phyloP scores from a whole-genome alignment of 2,797 vertebrate genomes.

The Schizothorax lantsangensis region DNA sequence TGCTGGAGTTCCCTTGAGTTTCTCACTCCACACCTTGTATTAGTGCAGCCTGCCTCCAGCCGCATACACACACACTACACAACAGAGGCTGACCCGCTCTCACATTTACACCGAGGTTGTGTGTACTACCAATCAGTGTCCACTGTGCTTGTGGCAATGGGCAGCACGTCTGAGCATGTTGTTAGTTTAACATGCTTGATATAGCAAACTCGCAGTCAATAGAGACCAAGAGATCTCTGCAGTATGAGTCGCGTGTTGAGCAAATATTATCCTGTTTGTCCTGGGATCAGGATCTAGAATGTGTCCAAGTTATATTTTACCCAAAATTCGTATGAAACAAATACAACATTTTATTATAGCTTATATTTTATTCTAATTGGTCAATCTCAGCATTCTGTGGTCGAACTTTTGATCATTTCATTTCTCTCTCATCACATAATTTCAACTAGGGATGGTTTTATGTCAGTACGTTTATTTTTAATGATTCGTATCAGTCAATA shows the following conservation, averaged over 20 bases:
- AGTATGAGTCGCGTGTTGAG: neutral
- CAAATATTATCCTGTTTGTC: neutral
- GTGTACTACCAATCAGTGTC: neutral
- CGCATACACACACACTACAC: conserved; percentile 9
- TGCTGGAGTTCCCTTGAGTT: conserved; percentile 52
- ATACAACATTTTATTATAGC: neutral
- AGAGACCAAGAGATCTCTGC: neutral
- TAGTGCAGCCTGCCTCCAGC: conserved; percentile 38
- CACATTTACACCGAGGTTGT: neutral
- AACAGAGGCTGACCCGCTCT: neutral
- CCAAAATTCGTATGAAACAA: neutral
- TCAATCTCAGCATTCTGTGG: neutral
- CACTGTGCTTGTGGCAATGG: neutral
- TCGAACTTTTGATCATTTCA: neutral
- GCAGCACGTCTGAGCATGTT: conserved; percentile 13
- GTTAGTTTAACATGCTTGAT: conserved; percentile 9
- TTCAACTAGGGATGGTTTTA: neutral
- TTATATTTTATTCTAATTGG: neutral
- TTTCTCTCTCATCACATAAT: neutral
- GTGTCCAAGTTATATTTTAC: neutral
- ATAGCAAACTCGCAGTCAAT: neutral
- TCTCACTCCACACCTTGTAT: conserved; percentile 52
- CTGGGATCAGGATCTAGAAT: neutral
- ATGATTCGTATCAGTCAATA: neutral
- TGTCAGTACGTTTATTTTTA: neutral